These are phyloP conservation scores for Physeter macrocephalus DNA, from an alignment of 2,113 vertebrate species.

Conservation along the genomic window DNA sequence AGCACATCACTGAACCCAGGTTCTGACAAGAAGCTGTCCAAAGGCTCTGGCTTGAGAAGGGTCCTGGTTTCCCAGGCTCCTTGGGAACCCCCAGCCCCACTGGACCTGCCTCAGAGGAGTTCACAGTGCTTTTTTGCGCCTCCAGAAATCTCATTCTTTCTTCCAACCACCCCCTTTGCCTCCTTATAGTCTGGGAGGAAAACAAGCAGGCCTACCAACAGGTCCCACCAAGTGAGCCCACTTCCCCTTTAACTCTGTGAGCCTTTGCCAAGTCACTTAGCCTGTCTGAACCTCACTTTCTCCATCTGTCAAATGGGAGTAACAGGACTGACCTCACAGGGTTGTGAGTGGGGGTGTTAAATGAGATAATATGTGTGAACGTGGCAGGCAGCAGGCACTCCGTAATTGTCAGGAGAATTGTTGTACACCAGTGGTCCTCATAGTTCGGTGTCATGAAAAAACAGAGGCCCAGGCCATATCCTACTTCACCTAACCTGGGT, in stretches of 20 bases:
- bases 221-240: not conserved
- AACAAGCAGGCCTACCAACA: not conserved
- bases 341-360: not conserved
- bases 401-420: not conserved
- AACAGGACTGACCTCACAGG: not conserved
- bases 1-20: not conserved
- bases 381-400: fast-evolving
- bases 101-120: not conserved
- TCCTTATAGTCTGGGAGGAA: not conserved
- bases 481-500: not conserved
- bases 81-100: not conserved
- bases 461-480: not conserved
- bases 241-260: no score
- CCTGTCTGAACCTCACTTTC: not conserved
- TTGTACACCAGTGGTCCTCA: fast-evolving
- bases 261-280: not conserved
- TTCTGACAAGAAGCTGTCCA: not conserved
- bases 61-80: not conserved
- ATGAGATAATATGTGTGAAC: fast-evolving
- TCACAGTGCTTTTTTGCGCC: not conserved
- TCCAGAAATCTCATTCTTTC: not conserved
- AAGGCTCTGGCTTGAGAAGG: not conserved
- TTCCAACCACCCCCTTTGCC: not conserved
- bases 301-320: not conserved
- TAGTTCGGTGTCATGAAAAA: fast-evolving